These are phyloP conservation scores for Ameiurus melas DNA, from an alignment of 2,113 vertebrate species.

Conservation along the genomic window DNA sequence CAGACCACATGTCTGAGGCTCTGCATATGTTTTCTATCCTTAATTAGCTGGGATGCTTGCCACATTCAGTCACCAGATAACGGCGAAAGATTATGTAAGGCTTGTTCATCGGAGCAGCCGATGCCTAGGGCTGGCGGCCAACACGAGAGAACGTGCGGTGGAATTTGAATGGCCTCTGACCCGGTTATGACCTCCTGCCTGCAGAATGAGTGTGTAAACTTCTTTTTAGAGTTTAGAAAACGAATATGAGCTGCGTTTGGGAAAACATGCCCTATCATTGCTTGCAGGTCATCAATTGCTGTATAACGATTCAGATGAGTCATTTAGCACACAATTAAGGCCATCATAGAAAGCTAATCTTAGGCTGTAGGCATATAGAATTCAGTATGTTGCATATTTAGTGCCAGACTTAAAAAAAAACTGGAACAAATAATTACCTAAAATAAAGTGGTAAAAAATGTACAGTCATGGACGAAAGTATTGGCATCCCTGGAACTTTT, in stretches of 20 bases:
- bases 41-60: slow-evolving; percentile 54
- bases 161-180: slow-evolving; percentile 55
- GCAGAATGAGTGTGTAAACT: slow-evolving; percentile 22
- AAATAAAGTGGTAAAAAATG: not conserved
- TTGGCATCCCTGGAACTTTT: no score
- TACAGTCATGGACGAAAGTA: no score
- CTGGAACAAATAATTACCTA: not conserved
- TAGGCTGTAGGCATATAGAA: not conserved
- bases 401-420: not conserved
- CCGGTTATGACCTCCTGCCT: slow-evolving; percentile 15
- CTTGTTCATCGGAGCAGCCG: slow-evolving; percentile 36
- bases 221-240: not conserved
- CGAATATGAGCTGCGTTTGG: slow-evolving; percentile 23
- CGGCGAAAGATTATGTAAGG: slow-evolving; percentile 43
- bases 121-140: slow-evolving; percentile 35
- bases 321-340: not conserved
- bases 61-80: slow-evolving; percentile 51
- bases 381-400: not conserved
- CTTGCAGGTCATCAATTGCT: not conserved
- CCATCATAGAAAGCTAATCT: not conserved
- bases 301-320: not conserved
- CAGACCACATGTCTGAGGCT: slow-evolving; percentile 41
- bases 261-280: not conserved
- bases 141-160: slow-evolving; percentile 24
- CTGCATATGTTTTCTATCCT: slow-evolving; percentile 50